These are phyloP conservation scores for Numenius phaeopus DNA, from an alignment of 2,797 vertebrate species.

Conservation along the genomic window DNA sequence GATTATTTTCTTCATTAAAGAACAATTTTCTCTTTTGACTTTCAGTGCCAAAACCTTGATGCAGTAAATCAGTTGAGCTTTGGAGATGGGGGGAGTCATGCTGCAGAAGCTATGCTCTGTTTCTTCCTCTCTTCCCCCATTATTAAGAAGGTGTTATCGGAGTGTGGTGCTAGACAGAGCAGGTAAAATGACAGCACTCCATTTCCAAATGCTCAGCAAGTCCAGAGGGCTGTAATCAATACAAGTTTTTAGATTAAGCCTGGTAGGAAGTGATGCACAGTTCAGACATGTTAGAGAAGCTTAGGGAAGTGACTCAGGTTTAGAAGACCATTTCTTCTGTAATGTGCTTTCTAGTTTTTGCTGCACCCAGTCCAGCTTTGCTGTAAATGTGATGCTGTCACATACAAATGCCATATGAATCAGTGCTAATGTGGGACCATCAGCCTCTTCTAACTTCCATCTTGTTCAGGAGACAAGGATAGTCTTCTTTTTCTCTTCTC, in stretches of 20 bases:
- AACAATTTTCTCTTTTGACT: not conserved
- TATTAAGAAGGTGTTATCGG: conserved; percentile 26
- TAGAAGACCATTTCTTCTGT: not conserved
- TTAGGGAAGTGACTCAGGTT: not conserved
- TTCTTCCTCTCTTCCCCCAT: not conserved
- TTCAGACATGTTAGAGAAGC: not conserved
- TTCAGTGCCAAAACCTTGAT: not conserved
- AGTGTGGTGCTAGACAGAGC: not conserved
- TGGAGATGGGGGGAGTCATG: not conserved
- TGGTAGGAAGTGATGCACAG: not conserved
- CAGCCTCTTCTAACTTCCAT: not conserved
- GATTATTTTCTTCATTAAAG: conserved; percentile 49
- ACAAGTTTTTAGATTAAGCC: not conserved
- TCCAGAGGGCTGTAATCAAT: conserved; percentile 15
- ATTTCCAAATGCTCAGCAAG: not conserved
- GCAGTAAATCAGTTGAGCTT: not conserved
- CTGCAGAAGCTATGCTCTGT: not conserved
- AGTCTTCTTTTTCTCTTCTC: not conserved
- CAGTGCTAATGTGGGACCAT: not conserved
- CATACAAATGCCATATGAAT: not conserved
- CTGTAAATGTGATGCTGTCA: not conserved
- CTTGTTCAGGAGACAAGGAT: not conserved
- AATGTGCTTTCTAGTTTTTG: not conserved
- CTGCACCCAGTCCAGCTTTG: not conserved
- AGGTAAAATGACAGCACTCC: not conserved